Evolutionary conservation across 2,888 invertebrate species (phyloP).

Genomic region (Drosophila aldrichi): DNA sequence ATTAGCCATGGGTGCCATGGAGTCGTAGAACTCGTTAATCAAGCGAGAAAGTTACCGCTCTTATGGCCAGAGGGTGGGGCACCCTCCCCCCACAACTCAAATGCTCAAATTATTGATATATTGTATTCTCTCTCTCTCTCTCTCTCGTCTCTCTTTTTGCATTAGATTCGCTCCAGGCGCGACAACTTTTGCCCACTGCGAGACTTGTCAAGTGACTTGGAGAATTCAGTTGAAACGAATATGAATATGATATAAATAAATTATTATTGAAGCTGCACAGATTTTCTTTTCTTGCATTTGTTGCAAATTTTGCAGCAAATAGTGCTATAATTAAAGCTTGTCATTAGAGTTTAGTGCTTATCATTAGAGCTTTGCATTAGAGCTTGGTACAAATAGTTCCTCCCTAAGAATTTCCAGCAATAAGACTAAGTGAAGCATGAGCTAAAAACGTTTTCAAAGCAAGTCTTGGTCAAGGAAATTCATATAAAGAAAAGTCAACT

Average conservation of each 20-base stretch:
- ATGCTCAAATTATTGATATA: constrained; percentile 39
- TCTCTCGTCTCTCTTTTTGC: constrained; percentile 14
- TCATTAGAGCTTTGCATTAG: too few species aligned
- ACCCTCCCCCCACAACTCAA: constrained; percentile 9
- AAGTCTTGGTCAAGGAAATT: too few species aligned
- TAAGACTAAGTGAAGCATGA: too few species aligned
- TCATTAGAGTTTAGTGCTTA: too few species aligned
- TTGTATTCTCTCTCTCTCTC: constrained; percentile 2
- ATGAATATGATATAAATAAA: neutral
- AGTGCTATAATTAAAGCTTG: too few species aligned
- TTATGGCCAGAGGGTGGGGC: constrained; percentile 13
- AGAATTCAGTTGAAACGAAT: neutral
- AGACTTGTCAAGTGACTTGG: constrained; percentile 1
- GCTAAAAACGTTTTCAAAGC: too few species aligned
- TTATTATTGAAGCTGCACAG: too few species aligned
- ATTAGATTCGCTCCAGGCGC: constrained; percentile 47
- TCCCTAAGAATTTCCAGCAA: too few species aligned
- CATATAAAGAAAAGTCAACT: too few species aligned
- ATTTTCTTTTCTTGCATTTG: neutral
- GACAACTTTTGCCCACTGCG: constrained; percentile 18
- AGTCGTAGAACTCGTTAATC: constrained; percentile 81
- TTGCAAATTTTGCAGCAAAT: too few species aligned
- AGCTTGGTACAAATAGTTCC: too few species aligned
- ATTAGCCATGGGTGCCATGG: constrained; percentile 66
- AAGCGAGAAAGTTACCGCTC: constrained; percentile 80